Conservation (phyloP, 2,888 invertebrate genomes). For the Megastigmus dorsalis region DNA sequence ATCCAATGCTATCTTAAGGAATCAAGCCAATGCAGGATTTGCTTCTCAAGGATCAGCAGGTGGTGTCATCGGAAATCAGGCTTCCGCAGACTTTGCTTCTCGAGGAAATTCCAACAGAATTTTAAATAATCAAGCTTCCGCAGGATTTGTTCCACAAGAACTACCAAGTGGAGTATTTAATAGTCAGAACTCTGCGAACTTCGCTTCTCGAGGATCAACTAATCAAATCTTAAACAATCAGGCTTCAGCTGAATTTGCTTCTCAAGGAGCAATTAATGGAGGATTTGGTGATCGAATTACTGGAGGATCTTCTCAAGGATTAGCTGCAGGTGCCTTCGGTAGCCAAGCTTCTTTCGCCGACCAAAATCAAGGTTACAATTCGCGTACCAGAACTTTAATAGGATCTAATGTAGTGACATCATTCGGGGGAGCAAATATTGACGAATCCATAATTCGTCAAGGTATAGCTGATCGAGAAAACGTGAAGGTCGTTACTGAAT, state of each 20-base stretch:
- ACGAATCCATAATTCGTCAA: conserved; percentile 16
- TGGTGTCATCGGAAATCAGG: conserved; percentile 26
- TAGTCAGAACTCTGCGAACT: conserved; percentile 3
- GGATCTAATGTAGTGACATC: conserved; percentile 52
- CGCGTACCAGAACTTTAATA: conserved; percentile 41
- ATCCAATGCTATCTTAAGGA: conserved; percentile 2
- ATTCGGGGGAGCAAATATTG: conserved; percentile 19
- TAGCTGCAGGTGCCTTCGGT: neutral
- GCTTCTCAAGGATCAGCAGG: neutral
- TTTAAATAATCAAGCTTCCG: conserved; percentile 27
- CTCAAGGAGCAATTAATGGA: neutral
- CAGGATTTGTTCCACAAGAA: neutral
- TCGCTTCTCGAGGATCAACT: neutral
- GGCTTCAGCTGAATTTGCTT: neutral
- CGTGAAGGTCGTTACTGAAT: conserved; percentile 29
- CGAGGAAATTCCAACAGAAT: neutral
- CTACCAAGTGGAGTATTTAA: neutral
- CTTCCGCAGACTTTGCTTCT: neutral
- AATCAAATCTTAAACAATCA: conserved; percentile 13
- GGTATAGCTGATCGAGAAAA: conserved; percentile 4
- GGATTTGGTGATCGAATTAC: neutral
- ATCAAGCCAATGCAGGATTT: conserved; percentile 6
- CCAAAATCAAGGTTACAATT: conserved; percentile 42
- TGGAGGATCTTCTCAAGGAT: neutral
- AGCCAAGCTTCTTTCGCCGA: conserved; percentile 19